Conservation (phyloP, 2,797 vertebrate species). For the Coranthus polyacanthus region DNA sequence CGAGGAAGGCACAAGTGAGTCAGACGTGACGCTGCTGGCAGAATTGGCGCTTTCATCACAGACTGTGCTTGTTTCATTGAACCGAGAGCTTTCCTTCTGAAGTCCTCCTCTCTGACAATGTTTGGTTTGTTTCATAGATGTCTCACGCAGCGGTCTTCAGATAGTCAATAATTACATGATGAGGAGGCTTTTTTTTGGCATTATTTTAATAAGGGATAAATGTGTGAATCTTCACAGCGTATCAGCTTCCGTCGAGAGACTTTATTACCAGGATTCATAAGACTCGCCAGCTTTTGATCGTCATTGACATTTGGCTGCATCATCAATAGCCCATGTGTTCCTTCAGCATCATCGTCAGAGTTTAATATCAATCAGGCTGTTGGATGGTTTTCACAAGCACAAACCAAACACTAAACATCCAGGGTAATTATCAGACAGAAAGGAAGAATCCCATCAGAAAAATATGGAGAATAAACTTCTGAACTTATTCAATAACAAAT, state of each 20-base stretch:
- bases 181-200: background rate
- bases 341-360: background rate
- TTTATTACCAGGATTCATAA: background rate
- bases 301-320: constrained; percentile 2
- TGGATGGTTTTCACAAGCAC: background rate
- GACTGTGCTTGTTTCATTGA: constrained; percentile 41
- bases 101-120: constrained; percentile 20
- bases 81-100: constrained; percentile 26
- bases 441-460: too few relatives aligned
- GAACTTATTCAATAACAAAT: too few relatives aligned
- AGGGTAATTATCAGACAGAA: too few relatives aligned
- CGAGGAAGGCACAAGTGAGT: constrained; percentile 53
- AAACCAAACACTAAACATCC: too few relatives aligned
- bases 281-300: background rate
- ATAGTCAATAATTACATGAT: constrained; percentile 8
- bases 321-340: background rate
- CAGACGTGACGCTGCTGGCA: constrained; percentile 45
- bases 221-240: background rate
- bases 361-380: background rate
- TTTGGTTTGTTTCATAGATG: constrained; percentile 26
- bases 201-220: constrained; percentile 4
- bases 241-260: background rate
- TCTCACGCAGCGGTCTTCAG: background rate
- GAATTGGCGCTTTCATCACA: constrained; percentile 48
- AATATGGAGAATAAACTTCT: too few relatives aligned